These are phyloP conservation scores for Tichodroma muraria DNA, from an alignment of 2,113 vertebrate genomes.

Conservation along the genomic window DNA sequence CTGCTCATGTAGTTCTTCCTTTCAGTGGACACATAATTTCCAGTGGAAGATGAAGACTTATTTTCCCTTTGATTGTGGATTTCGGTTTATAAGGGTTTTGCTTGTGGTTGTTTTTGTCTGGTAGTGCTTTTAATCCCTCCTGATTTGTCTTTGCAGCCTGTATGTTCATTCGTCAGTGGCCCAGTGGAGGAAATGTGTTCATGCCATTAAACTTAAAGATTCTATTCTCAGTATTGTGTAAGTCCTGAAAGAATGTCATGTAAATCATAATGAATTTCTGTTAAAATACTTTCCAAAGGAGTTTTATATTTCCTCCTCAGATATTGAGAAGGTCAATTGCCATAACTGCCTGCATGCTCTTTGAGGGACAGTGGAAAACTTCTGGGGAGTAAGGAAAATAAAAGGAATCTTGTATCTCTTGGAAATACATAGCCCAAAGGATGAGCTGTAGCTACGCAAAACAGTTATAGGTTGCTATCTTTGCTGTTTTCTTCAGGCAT, in stretches of 20 bases:
- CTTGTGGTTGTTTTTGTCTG: background rate
- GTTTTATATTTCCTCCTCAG: background rate
- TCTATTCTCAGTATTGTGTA: constrained; percentile 97
- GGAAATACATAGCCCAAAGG: background rate
- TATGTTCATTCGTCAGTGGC: constrained; percentile 98
- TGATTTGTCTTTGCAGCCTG: constrained; percentile 78
- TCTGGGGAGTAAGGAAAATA: background rate
- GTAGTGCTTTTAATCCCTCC: constrained; percentile 59
- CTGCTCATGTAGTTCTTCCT: background rate
- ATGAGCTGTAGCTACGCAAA: background rate
- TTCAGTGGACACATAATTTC: background rate
- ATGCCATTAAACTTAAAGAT: constrained; percentile 97
- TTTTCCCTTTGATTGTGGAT: background rate
- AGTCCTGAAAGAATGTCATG: constrained; percentile 67
- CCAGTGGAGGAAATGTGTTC: constrained; percentile 96
- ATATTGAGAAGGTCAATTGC: background rate
- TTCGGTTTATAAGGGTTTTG: background rate
- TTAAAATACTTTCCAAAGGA: background rate
- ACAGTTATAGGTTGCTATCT: background rate
- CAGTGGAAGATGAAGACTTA: background rate
- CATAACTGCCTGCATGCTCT: background rate
- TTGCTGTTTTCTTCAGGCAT: background rate
- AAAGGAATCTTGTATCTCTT: background rate
- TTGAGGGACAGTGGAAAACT: background rate
- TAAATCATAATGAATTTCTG: background rate